Conservation (phyloP, 2,888 invertebrate genomes). For the Heteromurus nitidus region DNA sequence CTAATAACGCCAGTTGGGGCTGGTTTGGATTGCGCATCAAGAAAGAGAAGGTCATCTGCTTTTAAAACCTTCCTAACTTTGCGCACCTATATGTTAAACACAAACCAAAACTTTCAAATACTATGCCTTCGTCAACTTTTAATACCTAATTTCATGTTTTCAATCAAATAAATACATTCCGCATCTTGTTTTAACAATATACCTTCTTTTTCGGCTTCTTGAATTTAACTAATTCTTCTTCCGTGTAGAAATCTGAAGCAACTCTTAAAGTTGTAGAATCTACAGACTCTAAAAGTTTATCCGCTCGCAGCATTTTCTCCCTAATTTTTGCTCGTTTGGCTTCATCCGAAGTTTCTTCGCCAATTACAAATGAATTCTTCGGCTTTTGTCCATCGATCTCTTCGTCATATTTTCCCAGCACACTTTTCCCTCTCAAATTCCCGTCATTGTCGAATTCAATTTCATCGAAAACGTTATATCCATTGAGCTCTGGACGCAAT, state of each 20-base stretch:
- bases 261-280: slow-evolving; percentile 81
- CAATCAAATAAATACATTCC: no score
- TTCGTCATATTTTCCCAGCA: slow-evolving; percentile 95
- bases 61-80: slow-evolving; percentile 83
- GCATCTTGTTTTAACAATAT: no score
- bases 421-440: slow-evolving; percentile 79
- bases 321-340: slow-evolving; percentile 70
- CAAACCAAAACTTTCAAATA: slow-evolving; percentile 48
- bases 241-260: slow-evolving; percentile 92
- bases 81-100: slow-evolving; percentile 76
- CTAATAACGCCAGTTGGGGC: slow-evolving; percentile 30
- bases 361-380: slow-evolving; percentile 84
- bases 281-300: slow-evolving; percentile 85
- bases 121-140: neutral
- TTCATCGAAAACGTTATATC: slow-evolving; percentile 91
- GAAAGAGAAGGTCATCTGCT: slow-evolving; percentile 83
- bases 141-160: neutral
- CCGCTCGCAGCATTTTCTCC: slow-evolving; percentile 78
- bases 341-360: slow-evolving; percentile 74
- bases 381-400: slow-evolving; percentile 85
- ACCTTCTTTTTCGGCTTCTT: slow-evolving; percentile 89
- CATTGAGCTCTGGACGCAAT: slow-evolving; percentile 82
- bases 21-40: slow-evolving; percentile 66
- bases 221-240: slow-evolving; percentile 88
- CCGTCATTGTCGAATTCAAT: slow-evolving; percentile 80